Base-by-base conservation (phyloP, 1,140 invertebrate species). In the Brachionus rotundiformis region DNA sequence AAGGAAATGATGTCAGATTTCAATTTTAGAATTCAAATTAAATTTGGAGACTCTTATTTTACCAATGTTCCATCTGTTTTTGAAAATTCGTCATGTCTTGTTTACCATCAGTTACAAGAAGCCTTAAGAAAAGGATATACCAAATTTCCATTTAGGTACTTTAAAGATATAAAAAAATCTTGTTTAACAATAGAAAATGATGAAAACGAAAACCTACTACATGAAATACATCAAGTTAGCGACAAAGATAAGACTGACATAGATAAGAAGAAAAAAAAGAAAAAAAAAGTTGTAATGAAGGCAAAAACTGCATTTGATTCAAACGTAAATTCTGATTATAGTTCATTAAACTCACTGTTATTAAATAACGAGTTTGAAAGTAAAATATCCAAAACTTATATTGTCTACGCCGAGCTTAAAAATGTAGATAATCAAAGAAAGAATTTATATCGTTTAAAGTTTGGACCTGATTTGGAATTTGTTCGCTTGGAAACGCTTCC, bases 11-110 rank as follows among this genome's bases (percentile, higher is more conserved):
- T n/a, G 31, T 68, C 63, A 16, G 63, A 68, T 36, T 68, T 6
- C 36, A 10, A 31, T 16, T 68, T 68, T 68, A 31, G 63, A 33
- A 19, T 68, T 4, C 63, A 68, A 8, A 13, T 68, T 5, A 68
- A 68, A 68, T 68, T 68, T 68, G 63, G 63, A 4, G 63, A 68
- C 27, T 68, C 63, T 3, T 68, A 68, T 68, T 68, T 68, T 16
- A 68, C 63, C 29, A 68, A 68, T 68, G 63, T 68, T 11, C 63
- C 63, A 19, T 33, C 63, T 8, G 27, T 33, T 27, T 68, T 33
- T 33, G 27, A 68, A 13, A 33, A 68, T 33, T 68, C 63, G 6
- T 68, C 63, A 0, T 16, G 3, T 36, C 27, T 68, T 0, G 29
- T 36, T 19, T 68, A 36, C n/a, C n/a, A 33, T 36, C 13, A 68